A percentile compares a stretch with the other conserved stretches of the same genome.
These are phyloP conservation scores for Monopterus albus DNA, from an alignment of 2,113 vertebrate genomes.

Conservation along the genomic window DNA sequence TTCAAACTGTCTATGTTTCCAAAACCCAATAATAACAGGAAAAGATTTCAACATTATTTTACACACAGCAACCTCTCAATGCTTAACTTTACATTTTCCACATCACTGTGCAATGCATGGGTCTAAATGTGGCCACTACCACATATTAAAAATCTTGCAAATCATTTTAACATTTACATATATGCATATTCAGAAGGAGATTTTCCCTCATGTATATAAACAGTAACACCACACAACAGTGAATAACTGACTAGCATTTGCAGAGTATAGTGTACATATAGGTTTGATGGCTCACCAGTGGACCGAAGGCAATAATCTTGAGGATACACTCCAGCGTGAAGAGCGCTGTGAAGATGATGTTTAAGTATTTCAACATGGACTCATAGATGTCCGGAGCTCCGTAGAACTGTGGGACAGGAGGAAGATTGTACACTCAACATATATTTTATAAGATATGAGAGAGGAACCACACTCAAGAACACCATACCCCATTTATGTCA, in stretches of 20 bases:
- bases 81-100: too few species aligned
- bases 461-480: neutral
- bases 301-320: slow-evolving; percentile 97
- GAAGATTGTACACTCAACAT: slow-evolving; percentile 3
- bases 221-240: slow-evolving; percentile 8
- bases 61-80: too few species aligned
- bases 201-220: slow-evolving; percentile 21
- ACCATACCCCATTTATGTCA: too few species aligned
- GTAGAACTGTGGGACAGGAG: slow-evolving; percentile 86
- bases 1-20: too few species aligned
- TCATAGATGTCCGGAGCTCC: slow-evolving; percentile 90
- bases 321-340: slow-evolving; percentile 97
- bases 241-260: slow-evolving; percentile 5
- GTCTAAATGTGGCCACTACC: too few species aligned
- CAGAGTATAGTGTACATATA: slow-evolving; percentile 17
- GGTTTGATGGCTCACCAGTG: slow-evolving; percentile 85
- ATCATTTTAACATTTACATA: neutral
- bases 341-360: slow-evolving; percentile 95
- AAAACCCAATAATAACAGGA: too few species aligned
- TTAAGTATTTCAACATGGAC: slow-evolving; percentile 94
- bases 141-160: neutral
- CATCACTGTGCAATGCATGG: too few species aligned
- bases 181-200: too few species aligned
- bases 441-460: neutral
- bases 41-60: too few species aligned